phyloP scores from a whole-genome alignment of 2,113 vertebrate species.

The Lagopus muta region DNA sequence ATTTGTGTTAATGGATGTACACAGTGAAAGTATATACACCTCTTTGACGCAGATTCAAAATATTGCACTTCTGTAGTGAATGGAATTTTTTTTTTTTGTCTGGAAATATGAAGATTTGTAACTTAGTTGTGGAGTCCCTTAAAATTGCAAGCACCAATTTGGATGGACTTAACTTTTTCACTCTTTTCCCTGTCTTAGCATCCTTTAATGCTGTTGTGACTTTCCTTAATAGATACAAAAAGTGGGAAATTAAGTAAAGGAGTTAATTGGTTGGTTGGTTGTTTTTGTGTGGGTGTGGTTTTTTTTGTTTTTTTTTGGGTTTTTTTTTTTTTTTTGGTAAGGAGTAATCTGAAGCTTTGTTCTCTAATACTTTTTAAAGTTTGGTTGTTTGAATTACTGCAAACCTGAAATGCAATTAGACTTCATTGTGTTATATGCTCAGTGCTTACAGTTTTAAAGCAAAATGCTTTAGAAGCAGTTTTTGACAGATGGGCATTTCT shows the following conservation, averaged over 20 bases:
- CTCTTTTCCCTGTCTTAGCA: neutral
- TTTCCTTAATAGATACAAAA: neutral
- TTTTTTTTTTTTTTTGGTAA: neutral
- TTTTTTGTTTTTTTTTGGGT: neutral
- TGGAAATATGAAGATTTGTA: neutral
- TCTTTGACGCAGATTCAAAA: neutral
- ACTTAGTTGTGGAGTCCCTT: neutral
- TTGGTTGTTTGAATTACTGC: neutral
- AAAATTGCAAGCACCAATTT: neutral
- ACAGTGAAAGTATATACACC: neutral
- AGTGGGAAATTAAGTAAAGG: neutral
- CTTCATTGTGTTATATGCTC: neutral
- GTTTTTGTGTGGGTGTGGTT: neutral
- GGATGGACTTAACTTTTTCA: neutral
- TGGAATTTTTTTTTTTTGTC: neutral
- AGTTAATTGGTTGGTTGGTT: neutral
- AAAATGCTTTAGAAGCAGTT: rapidly evolving
- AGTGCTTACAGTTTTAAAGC: neutral
- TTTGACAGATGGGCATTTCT: neutral
- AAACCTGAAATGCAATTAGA: conserved; percentile 2
- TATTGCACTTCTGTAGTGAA: neutral
- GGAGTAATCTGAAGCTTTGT: neutral
- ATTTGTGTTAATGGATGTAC: no score
- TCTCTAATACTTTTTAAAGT: neutral
- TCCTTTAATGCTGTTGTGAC: neutral